A percentile compares a stretch with the other conserved stretches of the same genome.
These are phyloP conservation scores for Cynoglossus semilaevis DNA, from an alignment of 2,113 vertebrate species.

Conservation along the genomic window DNA sequence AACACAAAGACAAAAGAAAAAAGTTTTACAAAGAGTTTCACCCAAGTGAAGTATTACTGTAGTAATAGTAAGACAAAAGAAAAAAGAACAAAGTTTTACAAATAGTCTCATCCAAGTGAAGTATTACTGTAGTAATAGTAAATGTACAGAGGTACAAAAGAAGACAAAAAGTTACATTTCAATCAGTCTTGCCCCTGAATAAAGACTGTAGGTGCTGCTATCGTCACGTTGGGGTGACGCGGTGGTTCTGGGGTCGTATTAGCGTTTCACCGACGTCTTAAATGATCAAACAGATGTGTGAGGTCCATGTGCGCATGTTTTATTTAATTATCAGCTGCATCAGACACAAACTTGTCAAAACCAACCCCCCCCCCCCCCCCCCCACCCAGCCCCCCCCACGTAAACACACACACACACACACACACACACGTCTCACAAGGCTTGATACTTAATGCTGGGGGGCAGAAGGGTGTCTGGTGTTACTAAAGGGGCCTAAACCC, in stretches of 20 bases:
- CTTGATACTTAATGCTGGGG: conserved; percentile 54
- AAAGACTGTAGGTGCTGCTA: too few species aligned
- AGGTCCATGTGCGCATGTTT: conserved; percentile 18
- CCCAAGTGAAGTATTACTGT: too few species aligned
- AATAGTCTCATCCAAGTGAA: too few species aligned
- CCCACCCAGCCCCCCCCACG: conserved; percentile 6
- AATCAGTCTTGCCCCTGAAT: too few species aligned
- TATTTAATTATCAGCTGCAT: conserved; percentile 45
- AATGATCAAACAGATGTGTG: conserved; percentile 45
- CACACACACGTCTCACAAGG: conserved; percentile 38
- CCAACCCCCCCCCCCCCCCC: conserved; percentile 22
- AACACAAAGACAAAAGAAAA: too few species aligned
- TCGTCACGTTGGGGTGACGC: conserved; percentile 18
- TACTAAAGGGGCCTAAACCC: conserved; percentile 70
- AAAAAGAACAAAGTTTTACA: too few species aligned
- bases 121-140: too few species aligned
- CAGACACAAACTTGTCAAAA: conserved; percentile 32
- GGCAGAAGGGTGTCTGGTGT: conserved; percentile 47
- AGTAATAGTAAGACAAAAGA: too few species aligned
- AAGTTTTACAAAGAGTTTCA: too few species aligned
- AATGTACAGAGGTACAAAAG: too few species aligned
- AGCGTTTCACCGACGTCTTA: conserved; percentile 34
- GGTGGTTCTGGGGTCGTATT: conserved; percentile 21
- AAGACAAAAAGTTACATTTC: too few species aligned
- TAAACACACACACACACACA: conserved; percentile 13